Conservation (phyloP, 2,888 invertebrate genomes). For the Pimpla rufipes region DNA sequence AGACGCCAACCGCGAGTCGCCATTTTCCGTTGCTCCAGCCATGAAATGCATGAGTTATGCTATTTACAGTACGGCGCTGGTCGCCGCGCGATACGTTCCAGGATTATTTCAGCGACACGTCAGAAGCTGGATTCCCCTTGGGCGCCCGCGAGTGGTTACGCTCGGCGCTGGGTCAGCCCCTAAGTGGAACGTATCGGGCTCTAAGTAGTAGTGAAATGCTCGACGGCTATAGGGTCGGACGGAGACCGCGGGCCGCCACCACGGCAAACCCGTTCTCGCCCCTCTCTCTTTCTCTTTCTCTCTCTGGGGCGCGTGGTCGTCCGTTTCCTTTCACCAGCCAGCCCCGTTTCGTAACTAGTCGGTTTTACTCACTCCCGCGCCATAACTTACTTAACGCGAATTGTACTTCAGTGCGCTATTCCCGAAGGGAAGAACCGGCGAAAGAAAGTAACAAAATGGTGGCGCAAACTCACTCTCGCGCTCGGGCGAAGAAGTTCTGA, state of each 20-base stretch:
- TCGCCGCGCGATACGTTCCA: constrained; percentile 8
- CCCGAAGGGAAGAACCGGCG: constrained; percentile 32
- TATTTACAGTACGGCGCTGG: neutral
- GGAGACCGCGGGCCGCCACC: constrained; percentile 55
- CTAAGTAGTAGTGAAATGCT: constrained; percentile 77
- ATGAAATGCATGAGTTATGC: constrained; percentile 26
- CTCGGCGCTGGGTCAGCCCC: constrained; percentile 73
- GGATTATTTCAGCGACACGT: constrained; percentile 60
- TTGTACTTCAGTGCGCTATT: constrained; percentile 73
- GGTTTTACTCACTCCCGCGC: constrained; percentile 59
- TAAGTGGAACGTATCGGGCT: constrained; percentile 81
- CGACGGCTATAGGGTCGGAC: constrained; percentile 71
- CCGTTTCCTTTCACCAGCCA: constrained; percentile 57
- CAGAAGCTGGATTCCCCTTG: constrained; percentile 66
- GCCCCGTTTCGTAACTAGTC: constrained; percentile 23
- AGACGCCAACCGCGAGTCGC: constrained; percentile 45
- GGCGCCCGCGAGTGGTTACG: constrained; percentile 60
- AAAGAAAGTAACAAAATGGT: constrained; percentile 37
- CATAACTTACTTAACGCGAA: constrained; percentile 78
- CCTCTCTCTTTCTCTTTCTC: neutral
- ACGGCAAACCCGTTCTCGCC: constrained; percentile 34
- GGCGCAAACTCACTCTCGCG: constrained; percentile 21
- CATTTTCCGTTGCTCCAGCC: constrained; percentile 24
- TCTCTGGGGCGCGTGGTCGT: neutral
- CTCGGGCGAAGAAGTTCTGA: neutral